Evolutionary conservation across 37 sponge, comb jelly and placozoan species (phyloP).

Genomic region (Halisarca cf. caerulea): DNA sequence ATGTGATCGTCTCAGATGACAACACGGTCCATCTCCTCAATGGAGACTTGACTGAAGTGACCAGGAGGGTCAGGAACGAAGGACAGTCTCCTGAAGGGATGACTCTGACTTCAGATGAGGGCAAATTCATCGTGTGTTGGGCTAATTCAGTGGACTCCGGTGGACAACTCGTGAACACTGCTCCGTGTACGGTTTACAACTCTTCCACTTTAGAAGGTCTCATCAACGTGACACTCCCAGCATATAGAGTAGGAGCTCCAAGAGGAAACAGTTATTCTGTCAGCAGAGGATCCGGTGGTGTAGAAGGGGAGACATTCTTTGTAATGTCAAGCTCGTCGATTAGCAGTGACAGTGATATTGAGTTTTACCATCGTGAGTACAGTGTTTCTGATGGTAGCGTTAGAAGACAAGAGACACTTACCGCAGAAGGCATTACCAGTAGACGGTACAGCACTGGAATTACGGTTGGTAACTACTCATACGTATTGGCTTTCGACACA

Average conservation of each 20-base stretch:
- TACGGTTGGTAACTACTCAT: neutral
- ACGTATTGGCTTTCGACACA: neutral
- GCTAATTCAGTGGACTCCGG: no score
- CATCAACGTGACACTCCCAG: neutral
- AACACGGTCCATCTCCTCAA: neutral
- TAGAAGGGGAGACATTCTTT: constrained; percentile 7
- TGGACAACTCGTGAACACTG: neutral
- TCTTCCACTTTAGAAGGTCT: neutral
- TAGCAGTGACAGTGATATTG: neutral
- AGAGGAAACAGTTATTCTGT: neutral
- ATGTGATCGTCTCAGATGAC: constrained; percentile 5
- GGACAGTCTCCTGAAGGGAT: neutral
- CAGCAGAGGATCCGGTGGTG: neutral
- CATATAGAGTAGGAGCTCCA: neutral
- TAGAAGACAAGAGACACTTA: neutral
- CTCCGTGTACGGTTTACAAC: neutral
- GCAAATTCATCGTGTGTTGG: neutral
- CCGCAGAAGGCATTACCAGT: no score
- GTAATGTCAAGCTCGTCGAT: neutral
- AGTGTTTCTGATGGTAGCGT: neutral
- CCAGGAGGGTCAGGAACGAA: neutral
- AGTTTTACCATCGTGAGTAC: neutral
- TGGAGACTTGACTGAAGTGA: neutral
- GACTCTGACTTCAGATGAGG: neutral
- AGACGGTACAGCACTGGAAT: neutral